phyloP scores from a whole-genome alignment of 2,888 invertebrate genomes.

The Matsumyia berberina region DNA sequence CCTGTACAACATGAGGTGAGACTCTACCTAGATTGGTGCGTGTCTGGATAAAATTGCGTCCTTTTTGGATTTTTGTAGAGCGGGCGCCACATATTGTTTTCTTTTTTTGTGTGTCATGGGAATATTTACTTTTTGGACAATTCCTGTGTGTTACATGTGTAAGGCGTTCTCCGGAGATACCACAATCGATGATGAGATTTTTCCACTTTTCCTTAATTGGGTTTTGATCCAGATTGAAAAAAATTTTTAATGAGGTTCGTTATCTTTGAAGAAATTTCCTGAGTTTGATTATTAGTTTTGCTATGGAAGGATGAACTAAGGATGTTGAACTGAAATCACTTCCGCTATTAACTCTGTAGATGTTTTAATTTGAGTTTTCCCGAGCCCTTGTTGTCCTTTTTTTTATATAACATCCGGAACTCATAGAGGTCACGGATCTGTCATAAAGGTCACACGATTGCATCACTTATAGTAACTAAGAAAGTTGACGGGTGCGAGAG shows the following conservation, averaged over 20 bases:
- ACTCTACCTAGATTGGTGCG: slow-evolving; percentile 44
- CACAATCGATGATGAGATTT: slow-evolving; percentile 69
- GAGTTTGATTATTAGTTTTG: too few species aligned
- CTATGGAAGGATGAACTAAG: too few species aligned
- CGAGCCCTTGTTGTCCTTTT: too few species aligned
- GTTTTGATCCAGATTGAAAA: slow-evolving; percentile 47
- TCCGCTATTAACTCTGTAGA: too few species aligned
- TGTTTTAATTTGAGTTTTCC: too few species aligned
- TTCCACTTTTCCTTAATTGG: slow-evolving; percentile 46
- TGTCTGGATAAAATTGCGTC: slow-evolving; percentile 33
- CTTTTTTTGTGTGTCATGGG: slow-evolving; percentile 41
- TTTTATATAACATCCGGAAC: too few species aligned
- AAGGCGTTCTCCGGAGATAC: slow-evolving; percentile 60
- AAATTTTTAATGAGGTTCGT: slow-evolving; percentile 17
- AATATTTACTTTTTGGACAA: slow-evolving; percentile 45
- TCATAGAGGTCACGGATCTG: too few species aligned
- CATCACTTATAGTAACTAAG: too few species aligned
- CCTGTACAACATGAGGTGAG: slow-evolving; percentile 2
- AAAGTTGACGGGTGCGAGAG: too few species aligned
- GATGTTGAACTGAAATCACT: too few species aligned
- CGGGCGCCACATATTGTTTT: slow-evolving; percentile 32
- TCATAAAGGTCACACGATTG: too few species aligned
- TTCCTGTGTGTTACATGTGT: slow-evolving; percentile 66
- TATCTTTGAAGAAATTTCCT: slow-evolving; percentile 22
- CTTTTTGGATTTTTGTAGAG: slow-evolving; percentile 51